Conservation (phyloP, 2,797 vertebrate genomes). For the Sparus aurata region DNA sequence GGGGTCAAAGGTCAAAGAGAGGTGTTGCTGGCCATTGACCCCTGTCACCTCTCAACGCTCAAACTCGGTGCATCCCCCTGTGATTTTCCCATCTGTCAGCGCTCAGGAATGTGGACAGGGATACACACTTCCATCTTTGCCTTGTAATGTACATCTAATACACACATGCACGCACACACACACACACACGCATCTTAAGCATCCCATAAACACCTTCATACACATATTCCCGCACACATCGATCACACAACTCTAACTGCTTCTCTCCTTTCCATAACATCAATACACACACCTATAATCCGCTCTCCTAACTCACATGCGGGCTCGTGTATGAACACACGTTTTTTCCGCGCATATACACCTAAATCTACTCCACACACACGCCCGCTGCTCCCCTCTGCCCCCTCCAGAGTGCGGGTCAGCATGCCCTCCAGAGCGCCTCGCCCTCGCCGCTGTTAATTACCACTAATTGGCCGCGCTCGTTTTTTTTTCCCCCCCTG, state of each 20-base stretch:
- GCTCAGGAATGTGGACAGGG: conserved; percentile 23
- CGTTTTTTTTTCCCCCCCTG: conserved; percentile 61
- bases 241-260: neutral
- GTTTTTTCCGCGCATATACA: conserved; percentile 19
- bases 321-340: neutral
- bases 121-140: neutral
- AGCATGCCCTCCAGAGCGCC: conserved; percentile 78
- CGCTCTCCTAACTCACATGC: neutral
- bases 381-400: conserved; percentile 46
- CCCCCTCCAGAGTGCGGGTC: conserved; percentile 71
- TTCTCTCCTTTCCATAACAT: neutral
- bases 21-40: conserved; percentile 60
- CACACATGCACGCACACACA: neutral
- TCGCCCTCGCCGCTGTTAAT: conserved; percentile 83
- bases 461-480: conserved; percentile 85
- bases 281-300: conserved; percentile 12
- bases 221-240: neutral
- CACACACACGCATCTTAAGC: neutral
- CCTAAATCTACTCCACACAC: conserved; percentile 34
- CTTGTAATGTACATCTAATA: conserved; percentile 6
- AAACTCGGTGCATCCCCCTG: conserved; percentile 33
- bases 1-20: conserved; percentile 69
- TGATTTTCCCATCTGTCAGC: conserved; percentile 58
- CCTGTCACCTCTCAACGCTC: conserved; percentile 57
- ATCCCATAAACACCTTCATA: conserved; percentile 7